Evolutionary conservation across 2,113 vertebrate genomes (phyloP).

Genomic region (human): GRCh38 chr6:24211001-24211500

Average conservation of each 20-base stretch:
- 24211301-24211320: not conserved
- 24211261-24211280: not conserved
- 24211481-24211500: not conserved
- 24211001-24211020: not conserved
- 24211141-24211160: not conserved
- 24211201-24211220: not conserved
- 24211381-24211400: not conserved
- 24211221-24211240: not conserved
- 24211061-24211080: not conserved
- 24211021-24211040: not conserved
- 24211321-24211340: not conserved
- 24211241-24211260: not conserved
- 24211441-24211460: not conserved
- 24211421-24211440: not conserved
- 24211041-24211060: not conserved
- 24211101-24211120: not conserved
- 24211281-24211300: not conserved
- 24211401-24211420: accelerated
- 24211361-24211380: not conserved
- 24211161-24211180: not conserved
- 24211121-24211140: not conserved
- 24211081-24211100: not conserved
- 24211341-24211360: not conserved
- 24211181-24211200: not conserved
- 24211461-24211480: not conserved